Evolutionary conservation across 2,113 vertebrate species (phyloP).

Genomic region (Lepus timidus): DNA sequence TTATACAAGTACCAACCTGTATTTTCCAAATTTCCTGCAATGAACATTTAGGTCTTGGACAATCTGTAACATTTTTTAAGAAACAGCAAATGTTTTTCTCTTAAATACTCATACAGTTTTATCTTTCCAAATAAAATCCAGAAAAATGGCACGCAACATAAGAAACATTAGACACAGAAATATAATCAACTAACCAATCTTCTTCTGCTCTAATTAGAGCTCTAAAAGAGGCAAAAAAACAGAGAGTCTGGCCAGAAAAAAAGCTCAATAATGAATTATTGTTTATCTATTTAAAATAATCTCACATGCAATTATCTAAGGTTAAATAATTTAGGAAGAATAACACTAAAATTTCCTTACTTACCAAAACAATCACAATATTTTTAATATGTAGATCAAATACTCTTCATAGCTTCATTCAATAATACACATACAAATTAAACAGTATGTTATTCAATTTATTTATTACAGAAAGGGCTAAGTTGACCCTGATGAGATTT

Average conservation of each 20-base stretch:
- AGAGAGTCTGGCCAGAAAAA: conserved; percentile 23
- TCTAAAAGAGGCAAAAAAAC: conserved; percentile 43
- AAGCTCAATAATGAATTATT: conserved; percentile 44
- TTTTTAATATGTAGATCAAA: conserved; percentile 71
- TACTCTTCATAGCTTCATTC: conserved; percentile 66
- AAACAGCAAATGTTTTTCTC: not conserved
- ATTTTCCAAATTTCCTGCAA: conserved; percentile 59
- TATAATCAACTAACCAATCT: conserved; percentile 43
- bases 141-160: conserved; percentile 48
- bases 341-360: conserved; percentile 42
- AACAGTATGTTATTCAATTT: conserved; percentile 79
- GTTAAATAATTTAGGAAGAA: conserved; percentile 60
- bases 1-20: not conserved
- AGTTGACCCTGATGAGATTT: conserved; percentile 77
- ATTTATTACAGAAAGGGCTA: conserved; percentile 78
- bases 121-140: conserved; percentile 54
- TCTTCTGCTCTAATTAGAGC: conserved; percentile 48
- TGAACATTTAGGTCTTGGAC: not conserved
- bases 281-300: conserved; percentile 48
- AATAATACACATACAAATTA: conserved; percentile 80
- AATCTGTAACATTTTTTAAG: conserved; percentile 26
- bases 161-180: conserved; percentile 41
- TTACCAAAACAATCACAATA: conserved; percentile 61
- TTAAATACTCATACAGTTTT: conserved; percentile 16
- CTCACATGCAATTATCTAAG: conserved; percentile 25